These are phyloP conservation scores for Neodontobutis hainanensis DNA, from an alignment of 2,113 vertebrate species.

Conservation along the genomic window DNA sequence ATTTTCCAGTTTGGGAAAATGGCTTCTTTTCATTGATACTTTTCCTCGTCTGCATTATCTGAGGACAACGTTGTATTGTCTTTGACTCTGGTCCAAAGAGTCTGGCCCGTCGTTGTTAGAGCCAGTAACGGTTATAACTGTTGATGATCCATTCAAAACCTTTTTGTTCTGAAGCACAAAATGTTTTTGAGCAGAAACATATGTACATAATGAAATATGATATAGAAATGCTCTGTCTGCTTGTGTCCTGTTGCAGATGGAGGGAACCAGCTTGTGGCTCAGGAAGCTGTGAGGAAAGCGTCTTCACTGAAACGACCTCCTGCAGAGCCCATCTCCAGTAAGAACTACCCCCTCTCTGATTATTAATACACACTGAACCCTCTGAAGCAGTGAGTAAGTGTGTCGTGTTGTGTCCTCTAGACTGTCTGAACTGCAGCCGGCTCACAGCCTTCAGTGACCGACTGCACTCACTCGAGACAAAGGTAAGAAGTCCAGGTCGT, in stretches of 20 bases:
- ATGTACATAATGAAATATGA: too few species aligned
- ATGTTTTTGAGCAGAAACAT: too few species aligned
- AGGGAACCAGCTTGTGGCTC: conserved; percentile 71
- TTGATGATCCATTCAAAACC: too few species aligned
- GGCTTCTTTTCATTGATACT: too few species aligned
- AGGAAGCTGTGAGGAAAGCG: conserved; percentile 76
- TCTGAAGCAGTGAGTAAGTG: neutral
- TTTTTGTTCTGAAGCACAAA: too few species aligned
- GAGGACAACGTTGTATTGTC: too few species aligned
- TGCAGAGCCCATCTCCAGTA: conserved; percentile 75
- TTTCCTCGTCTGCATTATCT: too few species aligned
- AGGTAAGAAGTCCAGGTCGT: conserved; percentile 72
- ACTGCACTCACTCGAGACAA: conserved; percentile 84
- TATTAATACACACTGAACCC: neutral
- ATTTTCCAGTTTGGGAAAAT: too few species aligned
- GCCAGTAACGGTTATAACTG: too few species aligned
- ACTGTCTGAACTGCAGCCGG: conserved; percentile 91
- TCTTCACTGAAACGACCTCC: conserved; percentile 68
- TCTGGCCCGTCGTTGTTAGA: too few species aligned
- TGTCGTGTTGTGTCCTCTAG: conserved; percentile 67
- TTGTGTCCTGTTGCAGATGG: conserved; percentile 71
- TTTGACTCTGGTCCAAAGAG: too few species aligned
- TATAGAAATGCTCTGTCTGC: neutral
- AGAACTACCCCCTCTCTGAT: conserved; percentile 28
- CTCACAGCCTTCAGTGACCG: conserved; percentile 83